These are phyloP conservation scores for Electrophaes corylata DNA, from an alignment of 2,888 invertebrate genomes.

Conservation along the genomic window DNA sequence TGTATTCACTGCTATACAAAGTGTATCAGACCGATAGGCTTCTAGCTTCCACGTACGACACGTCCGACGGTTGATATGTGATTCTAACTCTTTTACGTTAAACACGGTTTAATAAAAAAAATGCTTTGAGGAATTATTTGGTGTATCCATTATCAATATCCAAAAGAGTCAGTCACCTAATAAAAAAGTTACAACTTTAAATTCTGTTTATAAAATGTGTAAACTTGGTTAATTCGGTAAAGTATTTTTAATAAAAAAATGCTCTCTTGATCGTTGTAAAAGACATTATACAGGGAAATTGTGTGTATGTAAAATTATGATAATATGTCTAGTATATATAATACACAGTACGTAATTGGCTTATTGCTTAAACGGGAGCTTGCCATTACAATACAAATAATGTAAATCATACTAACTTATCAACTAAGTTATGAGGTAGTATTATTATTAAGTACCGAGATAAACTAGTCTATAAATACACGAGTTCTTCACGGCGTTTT, in stretches of 20 bases:
- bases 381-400: constrained; percentile 4
- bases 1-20: too few species aligned
- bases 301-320: constrained; percentile 3
- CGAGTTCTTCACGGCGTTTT: too few species aligned
- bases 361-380: not conserved
- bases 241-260: constrained; percentile 40
- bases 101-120: too few species aligned
- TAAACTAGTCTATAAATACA: too few species aligned
- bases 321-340: not conserved
- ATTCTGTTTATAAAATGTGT: not conserved
- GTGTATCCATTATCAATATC: too few species aligned
- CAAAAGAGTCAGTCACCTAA: too few species aligned
- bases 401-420: not conserved
- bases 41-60: too few species aligned
- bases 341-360: constrained; percentile 3
- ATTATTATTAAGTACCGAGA: not conserved
- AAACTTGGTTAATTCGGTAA: not conserved
- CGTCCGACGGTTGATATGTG: too few species aligned
- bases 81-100: too few species aligned
- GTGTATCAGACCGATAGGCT: too few species aligned
- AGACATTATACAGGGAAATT: constrained; percentile 69
- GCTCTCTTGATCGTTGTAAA: constrained; percentile 66
- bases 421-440: not conserved
- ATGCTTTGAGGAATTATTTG: too few species aligned
- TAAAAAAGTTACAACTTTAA: too few species aligned